Conservation (phyloP, 1,140 invertebrate species). For the fruit fly (Drosophila melanogaster) region DNA sequence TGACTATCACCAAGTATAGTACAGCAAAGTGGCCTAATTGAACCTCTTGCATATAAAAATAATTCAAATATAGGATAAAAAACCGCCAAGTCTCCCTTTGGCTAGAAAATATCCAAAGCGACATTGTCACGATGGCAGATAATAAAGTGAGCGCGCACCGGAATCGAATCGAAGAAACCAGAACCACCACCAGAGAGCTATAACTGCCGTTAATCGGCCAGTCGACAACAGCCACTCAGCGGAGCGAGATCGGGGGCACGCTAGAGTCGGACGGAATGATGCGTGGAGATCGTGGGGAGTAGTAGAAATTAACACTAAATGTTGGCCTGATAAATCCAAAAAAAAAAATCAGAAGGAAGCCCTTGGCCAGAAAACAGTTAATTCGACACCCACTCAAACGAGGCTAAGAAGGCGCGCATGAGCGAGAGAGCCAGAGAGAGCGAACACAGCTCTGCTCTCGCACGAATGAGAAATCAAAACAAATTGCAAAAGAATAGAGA, state of each 20-base stretch:
- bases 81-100: not conserved
- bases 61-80: too few relatives aligned
- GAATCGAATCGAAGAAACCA: slow-evolving; percentile 30
- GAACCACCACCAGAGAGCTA: slow-evolving; percentile 44
- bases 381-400: slow-evolving; percentile 4
- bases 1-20: too few relatives aligned
- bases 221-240: slow-evolving; percentile 73
- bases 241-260: slow-evolving; percentile 61
- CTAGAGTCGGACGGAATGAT: slow-evolving; percentile 36
- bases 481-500: slow-evolving; percentile 83
- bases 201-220: slow-evolving; percentile 56
- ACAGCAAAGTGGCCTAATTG: too few relatives aligned
- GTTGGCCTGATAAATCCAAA: not conserved
- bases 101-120: slow-evolving; percentile 18
- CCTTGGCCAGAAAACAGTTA: not conserved
- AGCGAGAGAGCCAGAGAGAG: slow-evolving; percentile 28
- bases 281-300: slow-evolving; percentile 37
- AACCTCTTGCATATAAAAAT: too few relatives aligned
- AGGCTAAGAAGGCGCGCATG: slow-evolving; percentile 3
- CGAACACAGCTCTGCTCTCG: slow-evolving; percentile 11
- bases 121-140: slow-evolving; percentile 29
- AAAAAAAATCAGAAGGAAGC: not conserved
- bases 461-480: slow-evolving; percentile 81
- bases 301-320: slow-evolving; percentile 4
- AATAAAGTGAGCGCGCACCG: slow-evolving; percentile 39